A percentile compares a stretch with the other conserved stretches of the same genome.
Conservation (phyloP, 2,888 invertebrate genomes). For the Taphrorychus bicolor region DNA sequence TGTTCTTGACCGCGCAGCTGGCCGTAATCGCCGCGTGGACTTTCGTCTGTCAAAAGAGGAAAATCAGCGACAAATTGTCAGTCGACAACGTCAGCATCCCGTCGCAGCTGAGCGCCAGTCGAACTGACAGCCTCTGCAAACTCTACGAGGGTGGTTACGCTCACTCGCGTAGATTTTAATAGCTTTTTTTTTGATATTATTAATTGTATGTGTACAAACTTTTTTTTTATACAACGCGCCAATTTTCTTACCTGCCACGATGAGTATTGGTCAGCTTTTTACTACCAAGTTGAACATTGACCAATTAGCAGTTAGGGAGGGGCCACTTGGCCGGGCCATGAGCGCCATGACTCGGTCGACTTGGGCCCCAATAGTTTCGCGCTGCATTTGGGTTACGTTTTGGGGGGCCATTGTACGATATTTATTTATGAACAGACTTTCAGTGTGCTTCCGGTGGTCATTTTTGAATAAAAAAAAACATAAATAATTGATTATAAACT, state of each 20-base stretch:
- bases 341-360: not conserved
- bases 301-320: constrained; percentile 10
- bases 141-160: constrained; percentile 88
- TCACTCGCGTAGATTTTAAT: constrained; percentile 67
- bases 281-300: constrained; percentile 7
- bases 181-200: not conserved
- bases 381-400: not conserved
- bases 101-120: constrained; percentile 65
- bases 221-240: constrained; percentile 33
- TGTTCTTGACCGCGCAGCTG: constrained; percentile 86
- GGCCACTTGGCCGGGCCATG: not conserved
- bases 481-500: too few relatives aligned
- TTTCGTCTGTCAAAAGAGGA: constrained; percentile 84
- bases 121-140: constrained; percentile 82
- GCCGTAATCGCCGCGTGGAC: constrained; percentile 89
- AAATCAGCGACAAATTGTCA: constrained; percentile 63
- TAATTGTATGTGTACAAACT: constrained; percentile 32
- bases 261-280: not conserved
- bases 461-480: too few relatives aligned
- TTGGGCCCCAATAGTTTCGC: not conserved
- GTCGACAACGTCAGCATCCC: constrained; percentile 73
- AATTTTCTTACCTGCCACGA: constrained; percentile 37
- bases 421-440: too few relatives aligned
- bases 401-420: not conserved
- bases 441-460: too few relatives aligned